Evolutionary conservation across 1,140 invertebrate genomes (phyloP), one percentile per base, ranked within the genome.

Genomic region (Camponotus pennsylvanicus): DNA sequence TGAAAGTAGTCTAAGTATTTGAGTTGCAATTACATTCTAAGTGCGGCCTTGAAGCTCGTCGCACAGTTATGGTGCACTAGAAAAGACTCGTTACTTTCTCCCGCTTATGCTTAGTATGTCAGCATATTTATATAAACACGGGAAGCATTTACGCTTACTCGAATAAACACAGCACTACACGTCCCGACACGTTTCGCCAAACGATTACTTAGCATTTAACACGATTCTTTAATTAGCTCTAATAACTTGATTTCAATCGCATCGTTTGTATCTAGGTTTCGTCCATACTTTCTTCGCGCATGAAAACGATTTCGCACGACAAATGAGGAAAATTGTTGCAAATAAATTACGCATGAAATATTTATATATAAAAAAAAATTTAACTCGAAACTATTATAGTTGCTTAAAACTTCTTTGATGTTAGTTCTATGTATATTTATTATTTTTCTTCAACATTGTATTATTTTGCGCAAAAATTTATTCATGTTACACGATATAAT

Each of bases 1-100:
- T 92, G 93, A 94, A 94, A 94, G 93, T 94, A 92, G 90, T 80
- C 45, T 80, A 11, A 86, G 86, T 92, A 90, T 92, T 89, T 86
- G 86, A 87, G 87, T 90, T 88, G 87, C 90, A 89, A 90, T 92
- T 93, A 92, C 92, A 92, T 92, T 87, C 78, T 80, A 76, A 86
- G 86, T 5, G 37, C 86, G 90, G 92, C 90, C 91, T 92, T 92
- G 92, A 93, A 91, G 92, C 86, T 88, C 88, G 82, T 88, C 76
- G 82, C 88, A 83, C 71, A 73, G 86, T 70, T 79, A 67, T n/a
- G 77, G 52, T 79, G 61, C 66, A 52, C 69, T 87, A 85, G 78
- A 92, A 92, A 93, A 89, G 88, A 85, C 89, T 84, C 77, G 86
- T 89, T 77, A 92, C 90, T 92, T 93, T 93, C 91, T 93, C 92